Base-by-base conservation (phyloP, 1,140 invertebrate genomes). In the Colletes latitarsis region DNA sequence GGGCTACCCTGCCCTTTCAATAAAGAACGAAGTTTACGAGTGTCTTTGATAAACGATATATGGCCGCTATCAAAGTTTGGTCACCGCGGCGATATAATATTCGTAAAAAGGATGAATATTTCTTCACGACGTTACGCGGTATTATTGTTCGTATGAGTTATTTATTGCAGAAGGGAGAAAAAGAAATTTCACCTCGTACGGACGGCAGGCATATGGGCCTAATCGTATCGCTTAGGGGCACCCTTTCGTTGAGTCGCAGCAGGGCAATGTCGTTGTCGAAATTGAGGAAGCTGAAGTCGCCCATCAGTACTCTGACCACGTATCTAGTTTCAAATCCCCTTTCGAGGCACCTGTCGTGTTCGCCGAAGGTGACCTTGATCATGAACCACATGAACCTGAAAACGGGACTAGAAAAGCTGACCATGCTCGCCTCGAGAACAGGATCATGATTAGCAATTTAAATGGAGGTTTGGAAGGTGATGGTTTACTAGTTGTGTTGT, bases 191-290 rank as follows among this genome's bases (percentile, higher is more conserved):
- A 95, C 96, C 94, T 92, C 94, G 92, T 53, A 92, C 89, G n/a
- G 93, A 94, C 6, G 97, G 96, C 78, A 98, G 92, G 89, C 97
- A 98, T 73, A 97, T 95, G 0, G 97, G 97, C 62, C 96, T 94
- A 30, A 98, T 96, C 39, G 95, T 94, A 63, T 96, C 95, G 10
- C 95, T 96, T 53, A 98, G 95, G 0, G 95, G 95, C 8, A 98
- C 96, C 17, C 95, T 94, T 81, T 97, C 95, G 86, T 97, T 97
- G 0, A 98, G 94, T 15, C 96, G 93, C 66, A 98, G 90, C 60
- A 98, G 85, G 0, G 97, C 97, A 66, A 98, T 97, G 87, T 98
- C 97, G 89, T 98, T 96, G 89, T 98, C 96, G 87, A 97, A 97
- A 91, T 97, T 97, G 15, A 95, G 93, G 83, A 96, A 96, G 85